Base-by-base conservation (phyloP, 2,888 invertebrate species). In the Agonum fuliginosum region DNA sequence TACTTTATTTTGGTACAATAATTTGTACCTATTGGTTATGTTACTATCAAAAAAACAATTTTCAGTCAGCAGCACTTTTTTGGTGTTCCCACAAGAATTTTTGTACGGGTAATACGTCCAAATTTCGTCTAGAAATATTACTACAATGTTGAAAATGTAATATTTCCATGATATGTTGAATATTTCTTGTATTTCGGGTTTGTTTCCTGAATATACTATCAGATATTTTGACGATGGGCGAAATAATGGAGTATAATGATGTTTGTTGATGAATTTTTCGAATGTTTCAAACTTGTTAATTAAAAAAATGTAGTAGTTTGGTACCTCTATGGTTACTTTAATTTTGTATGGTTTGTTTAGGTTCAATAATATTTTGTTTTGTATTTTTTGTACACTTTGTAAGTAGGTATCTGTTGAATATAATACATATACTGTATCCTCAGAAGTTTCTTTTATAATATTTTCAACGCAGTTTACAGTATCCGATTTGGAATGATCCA, bases 1-100 rank as follows among this genome's bases (percentile, higher is more conserved):
- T 12, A 62, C 3, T 74, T 74, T 74, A 43, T 24, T 74, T 62
- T 20, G 17, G 43, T 24, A 74, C n/a, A n/a, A n/a, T n/a, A n/a
- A n/a, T n/a, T n/a, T n/a, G n/a, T n/a, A n/a, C n/a, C n/a, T 22
- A 72, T 17, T 19, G 10, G 48, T 71, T 71, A 1, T 30, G 12
- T 72, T 51, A n/a, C 5, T 27, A 51, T 20, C 8, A 20, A 1
- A n/a, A 0, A 19, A 48, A 58, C 58, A 58, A 27, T 14, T 58
- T n/a, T 20, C 6, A 14, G 27, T 24, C 27, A 58, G 10, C 17
- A 27, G 12, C 5, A 12, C n/a, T 8, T 6, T 17, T 34, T 17
- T 17, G 1, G 20, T 37, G 17, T 65, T 65, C 2, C 20, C 43
- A 22, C 67, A 67, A n/a, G 8, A 3, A 22, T 67, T 22, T 22